phyloP scores from a whole-genome alignment of 1,140 invertebrate species.

The Lethocerus indicus region DNA sequence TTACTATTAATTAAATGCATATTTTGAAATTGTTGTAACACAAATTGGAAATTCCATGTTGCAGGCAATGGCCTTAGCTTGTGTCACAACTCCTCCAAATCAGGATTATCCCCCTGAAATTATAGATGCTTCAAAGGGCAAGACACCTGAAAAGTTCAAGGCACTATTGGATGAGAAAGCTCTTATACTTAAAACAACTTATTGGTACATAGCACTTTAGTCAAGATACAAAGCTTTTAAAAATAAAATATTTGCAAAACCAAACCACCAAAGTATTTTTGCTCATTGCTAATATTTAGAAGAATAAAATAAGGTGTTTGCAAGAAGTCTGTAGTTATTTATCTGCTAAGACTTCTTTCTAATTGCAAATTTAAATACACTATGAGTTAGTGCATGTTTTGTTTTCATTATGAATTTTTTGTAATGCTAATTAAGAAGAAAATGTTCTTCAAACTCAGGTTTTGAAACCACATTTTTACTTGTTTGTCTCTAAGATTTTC shows the following conservation, averaged over 20 bases:
- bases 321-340: not conserved
- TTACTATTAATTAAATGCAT: too few species aligned
- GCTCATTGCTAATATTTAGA: too few species aligned
- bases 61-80: constrained; percentile 71
- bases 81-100: constrained; percentile 48
- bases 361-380: not conserved
- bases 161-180: constrained; percentile 58
- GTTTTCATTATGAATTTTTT: not conserved
- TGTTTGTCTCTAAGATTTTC: too few species aligned
- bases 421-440: not conserved
- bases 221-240: too few species aligned
- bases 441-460: not conserved
- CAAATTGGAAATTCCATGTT: constrained; percentile 2
- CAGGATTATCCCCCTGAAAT: constrained; percentile 45
- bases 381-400: not conserved
- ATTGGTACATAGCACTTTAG: constrained; percentile 75
- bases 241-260: too few species aligned
- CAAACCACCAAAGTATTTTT: too few species aligned
- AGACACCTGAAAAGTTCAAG: constrained; percentile 58
- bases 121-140: constrained; percentile 38
- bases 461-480: constrained; percentile 5
- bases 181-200: constrained; percentile 78
- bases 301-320: too few species aligned
- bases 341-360: not conserved
- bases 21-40: too few species aligned